A percentile compares a stretch with the other conserved stretches of the same genome.
Evolutionary conservation across 2,113 vertebrate genomes (phyloP).

Genomic region (Thunnus maccoyii): DNA sequence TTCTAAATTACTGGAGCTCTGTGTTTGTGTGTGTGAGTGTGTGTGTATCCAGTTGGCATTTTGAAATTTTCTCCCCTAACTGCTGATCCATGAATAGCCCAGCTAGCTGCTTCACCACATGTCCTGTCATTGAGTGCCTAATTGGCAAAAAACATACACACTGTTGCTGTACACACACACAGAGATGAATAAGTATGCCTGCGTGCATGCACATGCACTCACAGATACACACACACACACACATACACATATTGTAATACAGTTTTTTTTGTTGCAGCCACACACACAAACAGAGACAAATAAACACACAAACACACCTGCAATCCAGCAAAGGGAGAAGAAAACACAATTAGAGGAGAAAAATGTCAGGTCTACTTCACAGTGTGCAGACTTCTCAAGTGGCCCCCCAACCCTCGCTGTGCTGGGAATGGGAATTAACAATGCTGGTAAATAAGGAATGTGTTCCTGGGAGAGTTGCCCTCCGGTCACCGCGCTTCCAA

Average conservation of each 20-base stretch:
- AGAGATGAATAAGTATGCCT: constrained; percentile 68
- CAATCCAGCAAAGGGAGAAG: constrained; percentile 58
- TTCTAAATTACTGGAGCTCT: constrained; percentile 40
- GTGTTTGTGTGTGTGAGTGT: constrained; percentile 12
- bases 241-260: constrained; percentile 9
- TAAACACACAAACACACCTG: constrained; percentile 10
- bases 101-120: constrained; percentile 79
- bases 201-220: constrained; percentile 4
- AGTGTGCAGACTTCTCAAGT: constrained; percentile 65
- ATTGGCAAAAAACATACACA: constrained; percentile 81
- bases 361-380: constrained; percentile 74
- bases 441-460: constrained; percentile 61
- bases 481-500: constrained; percentile 39
- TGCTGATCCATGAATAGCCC: constrained; percentile 83
- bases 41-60: constrained; percentile 67
- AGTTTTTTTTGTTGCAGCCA: background rate
- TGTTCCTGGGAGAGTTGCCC: constrained; percentile 56
- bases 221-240: constrained; percentile 26
- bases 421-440: constrained; percentile 75
- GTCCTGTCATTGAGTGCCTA: constrained; percentile 83
- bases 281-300: constrained; percentile 34
- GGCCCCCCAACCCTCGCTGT: constrained; percentile 53
- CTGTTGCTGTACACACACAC: constrained; percentile 63
- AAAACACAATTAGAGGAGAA: constrained; percentile 80
- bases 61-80: constrained; percentile 76